Evolutionary conservation across 2,888 invertebrate genomes (phyloP).

Genomic region (Drosophila antonietae): DNA sequence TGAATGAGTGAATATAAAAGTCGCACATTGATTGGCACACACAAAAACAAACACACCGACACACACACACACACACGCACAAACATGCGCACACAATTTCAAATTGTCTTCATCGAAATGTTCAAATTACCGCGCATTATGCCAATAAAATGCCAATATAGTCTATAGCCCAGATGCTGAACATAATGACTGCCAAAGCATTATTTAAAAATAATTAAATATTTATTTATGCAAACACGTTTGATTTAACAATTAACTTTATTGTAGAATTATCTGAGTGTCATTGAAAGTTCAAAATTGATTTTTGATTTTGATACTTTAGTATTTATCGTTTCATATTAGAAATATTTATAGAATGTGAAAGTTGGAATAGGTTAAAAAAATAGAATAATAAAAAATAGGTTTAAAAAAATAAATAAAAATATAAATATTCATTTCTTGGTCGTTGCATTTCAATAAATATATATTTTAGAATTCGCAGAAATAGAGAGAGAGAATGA

Average conservation of each 20-base stretch:
- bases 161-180: constrained; percentile 25
- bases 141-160: constrained; percentile 60
- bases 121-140: constrained; percentile 44
- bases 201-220: constrained; percentile 39
- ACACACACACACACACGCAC: constrained; percentile 20
- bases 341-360: not conserved
- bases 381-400: too few species aligned
- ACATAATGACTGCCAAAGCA: constrained; percentile 47
- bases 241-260: not conserved
- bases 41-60: constrained; percentile 34
- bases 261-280: not conserved
- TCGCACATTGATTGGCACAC: constrained; percentile 77
- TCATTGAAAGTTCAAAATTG: not conserved
- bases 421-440: not conserved
- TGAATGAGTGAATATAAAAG: constrained; percentile 80
- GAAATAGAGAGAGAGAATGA: not conserved
- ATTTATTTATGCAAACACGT: constrained; percentile 36
- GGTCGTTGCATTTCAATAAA: not conserved
- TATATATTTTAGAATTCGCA: too few species aligned
- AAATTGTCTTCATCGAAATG: constrained; percentile 63
- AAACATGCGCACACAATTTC: constrained; percentile 36
- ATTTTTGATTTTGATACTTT: not conserved
- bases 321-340: not conserved
- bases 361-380: not conserved
- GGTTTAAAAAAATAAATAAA: too few species aligned